Percentiles rank a stretch among this genome's conserved stretches.
These are phyloP conservation scores for Brienomyrus longianalis DNA, from an alignment of 2,113 vertebrate species.

Conservation along the genomic window DNA sequence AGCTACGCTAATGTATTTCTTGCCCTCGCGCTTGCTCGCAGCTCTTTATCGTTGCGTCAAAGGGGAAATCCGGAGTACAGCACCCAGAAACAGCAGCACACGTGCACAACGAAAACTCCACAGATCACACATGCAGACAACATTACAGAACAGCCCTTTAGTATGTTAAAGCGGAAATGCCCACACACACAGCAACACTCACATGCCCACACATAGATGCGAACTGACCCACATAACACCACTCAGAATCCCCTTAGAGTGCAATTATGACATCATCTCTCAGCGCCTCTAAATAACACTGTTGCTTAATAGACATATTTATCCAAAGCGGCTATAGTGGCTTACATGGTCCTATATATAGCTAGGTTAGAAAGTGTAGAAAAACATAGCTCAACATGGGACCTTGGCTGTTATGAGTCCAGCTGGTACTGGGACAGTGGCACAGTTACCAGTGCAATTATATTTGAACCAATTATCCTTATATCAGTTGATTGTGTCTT, in stretches of 20 bases:
- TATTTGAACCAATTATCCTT: background rate
- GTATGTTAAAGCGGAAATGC: too few relatives aligned
- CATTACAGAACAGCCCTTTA: background rate
- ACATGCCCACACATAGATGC: slow-evolving; percentile 2
- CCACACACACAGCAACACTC: background rate
- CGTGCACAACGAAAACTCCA: background rate
- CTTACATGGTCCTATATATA: background rate
- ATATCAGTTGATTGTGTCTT: background rate
- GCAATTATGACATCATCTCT: background rate
- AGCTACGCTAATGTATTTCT: background rate
- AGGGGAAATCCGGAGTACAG: background rate
- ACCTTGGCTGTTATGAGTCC: background rate
- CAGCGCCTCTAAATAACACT: background rate
- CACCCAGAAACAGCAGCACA: background rate
- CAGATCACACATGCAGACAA: background rate
- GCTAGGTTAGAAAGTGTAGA: background rate
- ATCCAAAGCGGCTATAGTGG: background rate
- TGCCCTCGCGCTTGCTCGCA: background rate
- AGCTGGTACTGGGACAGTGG: background rate
- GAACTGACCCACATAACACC: background rate
- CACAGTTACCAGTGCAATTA: background rate
- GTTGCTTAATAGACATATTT: background rate
- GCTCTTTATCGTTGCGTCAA: background rate
- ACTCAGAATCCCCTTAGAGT: slow-evolving; percentile 11
- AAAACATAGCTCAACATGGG: background rate